Base-by-base conservation (phyloP, 2,888 invertebrate species). In the Willowsia nigromaculata region DNA sequence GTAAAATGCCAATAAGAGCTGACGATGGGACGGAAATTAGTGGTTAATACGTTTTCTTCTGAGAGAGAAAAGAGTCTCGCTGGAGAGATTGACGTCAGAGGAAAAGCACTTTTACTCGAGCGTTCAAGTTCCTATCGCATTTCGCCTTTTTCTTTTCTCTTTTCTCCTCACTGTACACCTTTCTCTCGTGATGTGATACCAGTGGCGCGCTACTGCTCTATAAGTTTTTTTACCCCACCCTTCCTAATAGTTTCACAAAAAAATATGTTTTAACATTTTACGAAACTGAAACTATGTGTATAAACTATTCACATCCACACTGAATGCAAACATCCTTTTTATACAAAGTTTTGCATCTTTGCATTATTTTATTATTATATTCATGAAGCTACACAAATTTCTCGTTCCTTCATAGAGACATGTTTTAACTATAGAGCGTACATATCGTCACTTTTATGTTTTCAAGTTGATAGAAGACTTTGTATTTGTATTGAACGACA, bases 31-130 rank as follows among this genome's bases (percentile, higher is more conserved):
- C 87, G 87, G 87, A 87, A 87, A 87, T 87, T 87, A 87, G 87
- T 81, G 81, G 81, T 56, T 87, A 87, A 87, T 81, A 87, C 47
- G 59, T 62, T 78, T 78, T 85, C 87, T 87, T 68, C 71, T 37
- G 18, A 37, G 84, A 37, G 84, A 56, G 83, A 84, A 84, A 50
- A 27, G 27, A 50, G 18, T 25, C 50, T 50, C 71, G 3, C 40
- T 1, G 22, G 62, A 56, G 56, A 81, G 87, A 87, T 87, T 87
- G 87, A 87, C 87, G 87, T 87, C 87, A 87, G 85, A 85, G 80
- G n/a, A 56, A 62, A 59, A 56, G 71, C 71, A 43, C 71, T 87
- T 87, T 81, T 47, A 53, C 59, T 71, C 71, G 13, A 33, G 37
- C 78, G 59, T 74, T 80, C 40, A 53, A 53, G 74, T 81, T 59